Evolutionary conservation across 2,888 invertebrate genomes (phyloP).

Genomic region (Lithophane socia): DNA sequence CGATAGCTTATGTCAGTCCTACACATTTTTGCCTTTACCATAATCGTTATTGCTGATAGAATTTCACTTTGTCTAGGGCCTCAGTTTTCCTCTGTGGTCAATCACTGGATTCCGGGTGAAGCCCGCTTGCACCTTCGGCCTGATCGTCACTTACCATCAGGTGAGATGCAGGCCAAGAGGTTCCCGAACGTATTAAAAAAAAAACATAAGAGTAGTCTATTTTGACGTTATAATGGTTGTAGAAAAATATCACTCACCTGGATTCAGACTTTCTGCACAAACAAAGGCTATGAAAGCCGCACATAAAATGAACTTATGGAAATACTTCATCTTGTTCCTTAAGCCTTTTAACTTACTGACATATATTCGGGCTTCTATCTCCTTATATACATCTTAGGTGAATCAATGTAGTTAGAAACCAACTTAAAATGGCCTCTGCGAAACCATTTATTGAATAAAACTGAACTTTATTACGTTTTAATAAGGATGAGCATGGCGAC

Average conservation of each 20-base stretch:
- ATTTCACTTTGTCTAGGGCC: too few species aligned
- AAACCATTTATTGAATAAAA: background rate
- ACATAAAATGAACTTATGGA: slow-evolving; percentile 26
- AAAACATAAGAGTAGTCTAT: background rate
- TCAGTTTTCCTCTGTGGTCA: too few species aligned
- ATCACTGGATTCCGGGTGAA: too few species aligned
- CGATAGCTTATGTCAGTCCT: too few species aligned
- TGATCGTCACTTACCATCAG: too few species aligned
- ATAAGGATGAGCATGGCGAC: background rate
- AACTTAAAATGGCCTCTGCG: background rate
- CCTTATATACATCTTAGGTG: slow-evolving; percentile 14
- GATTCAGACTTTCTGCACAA: slow-evolving; percentile 17
- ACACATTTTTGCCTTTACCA: too few species aligned
- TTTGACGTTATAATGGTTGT: background rate
- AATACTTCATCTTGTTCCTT: slow-evolving; percentile 34
- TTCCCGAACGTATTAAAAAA: too few species aligned
- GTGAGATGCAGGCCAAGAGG: too few species aligned
- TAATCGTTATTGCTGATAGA: too few species aligned
- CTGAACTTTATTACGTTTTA: background rate
- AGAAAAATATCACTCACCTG: slow-evolving; percentile 25
- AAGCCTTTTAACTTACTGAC: background rate
- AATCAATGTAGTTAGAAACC: slow-evolving; percentile 1
- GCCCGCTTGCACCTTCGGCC: too few species aligned
- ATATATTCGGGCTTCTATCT: background rate
- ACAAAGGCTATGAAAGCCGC: slow-evolving; percentile 21